Evolutionary conservation across 2,113 vertebrate species (phyloP), one percentile per base, ranked within the genome.

Genomic region (Ascaphus truei): DNA sequence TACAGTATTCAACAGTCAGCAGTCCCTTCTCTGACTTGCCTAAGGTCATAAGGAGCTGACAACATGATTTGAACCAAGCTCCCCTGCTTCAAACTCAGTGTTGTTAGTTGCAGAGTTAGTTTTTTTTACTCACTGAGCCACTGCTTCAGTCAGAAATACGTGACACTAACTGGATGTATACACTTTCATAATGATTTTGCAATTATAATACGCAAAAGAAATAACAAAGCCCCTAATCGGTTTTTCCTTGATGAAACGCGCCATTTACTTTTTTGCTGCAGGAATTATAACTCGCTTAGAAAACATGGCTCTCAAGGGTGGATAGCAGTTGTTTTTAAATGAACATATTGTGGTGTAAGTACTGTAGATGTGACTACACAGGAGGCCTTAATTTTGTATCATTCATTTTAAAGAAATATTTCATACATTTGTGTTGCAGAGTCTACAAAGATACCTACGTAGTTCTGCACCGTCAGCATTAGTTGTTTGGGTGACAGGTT

Each of bases 151-250:
- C n/a, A n/a, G 80, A 62, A 79, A 64, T 20, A 60, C 18, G 26
- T 23, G 78, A 47, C 2, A 10, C 48, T 33, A 79, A 79, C 68
- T 82, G 79, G 79, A 88, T 72, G 34, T 59, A 83, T 86, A 79
- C 72, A 80, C 78, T 86, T 83, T 75, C 69, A 79, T 89, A 88
- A 88, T 80, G 79, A 82, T 72, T 73, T 62, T 58, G 56, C 60
- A 45, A 48, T 76, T 81, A 69, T 65, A 85, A 79, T 74, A 76
- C 84, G 72, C 39, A 75, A 78, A 84, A 73, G 67, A 87, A 90
- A 83, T 80, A 81, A 73, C 68, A 60, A 50, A 82, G 74, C 73
- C 71, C 63, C 64, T 71, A 66, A 79, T 71, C 78, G 77, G 61
- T 65, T 76, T 68, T 75, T 66, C 31, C n/a, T 77, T 18, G 30